phyloP scores from a whole-genome alignment of 2,888 invertebrate species.

The Lochmaea crataegi region DNA sequence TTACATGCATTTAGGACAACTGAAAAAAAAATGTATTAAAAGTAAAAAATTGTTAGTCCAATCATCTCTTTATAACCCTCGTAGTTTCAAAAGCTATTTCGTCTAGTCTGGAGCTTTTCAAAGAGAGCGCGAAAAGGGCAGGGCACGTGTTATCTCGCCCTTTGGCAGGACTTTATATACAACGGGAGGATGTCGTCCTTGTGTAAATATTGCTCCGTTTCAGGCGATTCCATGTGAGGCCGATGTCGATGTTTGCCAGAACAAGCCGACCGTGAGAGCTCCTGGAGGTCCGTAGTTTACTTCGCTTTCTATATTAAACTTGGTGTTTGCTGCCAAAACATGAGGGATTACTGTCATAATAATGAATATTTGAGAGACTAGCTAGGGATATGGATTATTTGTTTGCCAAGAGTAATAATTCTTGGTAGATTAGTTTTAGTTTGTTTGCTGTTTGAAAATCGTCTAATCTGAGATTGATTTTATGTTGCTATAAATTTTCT shows the following conservation, averaged over 20 bases:
- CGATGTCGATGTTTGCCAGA: conserved; percentile 43
- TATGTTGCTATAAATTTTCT: too few relatives aligned
- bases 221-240: conserved; percentile 21
- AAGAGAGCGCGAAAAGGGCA: conserved; percentile 35
- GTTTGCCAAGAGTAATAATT: conserved; percentile 17
- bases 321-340: conserved; percentile 49
- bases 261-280: conserved; percentile 50
- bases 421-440: background rate
- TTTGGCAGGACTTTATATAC: conserved; percentile 35
- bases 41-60: background rate
- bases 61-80: conserved; percentile 3
- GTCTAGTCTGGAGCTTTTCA: conserved; percentile 36
- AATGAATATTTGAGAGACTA: conserved; percentile 42
- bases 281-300: conserved; percentile 16
- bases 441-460: background rate
- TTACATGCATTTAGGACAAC: too few relatives aligned
- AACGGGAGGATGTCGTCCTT: conserved; percentile 51
- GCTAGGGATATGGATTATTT: conserved; percentile 26
- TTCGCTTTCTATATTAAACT: conserved; percentile 43
- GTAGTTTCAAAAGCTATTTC: conserved; percentile 19
- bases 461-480: background rate
- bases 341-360: conserved; percentile 47
- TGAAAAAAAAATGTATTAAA: background rate
- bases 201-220: conserved; percentile 53
- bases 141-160: conserved; percentile 47